Evolutionary conservation across 2,888 invertebrate species (phyloP).

Genomic region (Parnassius mnemosyne): DNA sequence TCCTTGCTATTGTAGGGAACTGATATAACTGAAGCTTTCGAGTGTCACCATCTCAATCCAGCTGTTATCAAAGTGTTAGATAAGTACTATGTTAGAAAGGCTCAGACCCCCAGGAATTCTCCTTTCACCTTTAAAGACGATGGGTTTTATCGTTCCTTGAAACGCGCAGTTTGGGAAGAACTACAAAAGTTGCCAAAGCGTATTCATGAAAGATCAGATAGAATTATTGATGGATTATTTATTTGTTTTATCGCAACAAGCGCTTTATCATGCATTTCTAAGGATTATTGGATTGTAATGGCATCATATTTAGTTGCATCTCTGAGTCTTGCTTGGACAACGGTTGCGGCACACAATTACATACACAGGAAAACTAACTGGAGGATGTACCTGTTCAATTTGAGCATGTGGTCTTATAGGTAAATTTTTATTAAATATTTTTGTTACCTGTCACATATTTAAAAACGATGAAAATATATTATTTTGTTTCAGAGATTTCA

Average conservation of each 20-base stretch:
- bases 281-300: constrained; percentile 47
- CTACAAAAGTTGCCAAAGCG: constrained; percentile 74
- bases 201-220: constrained; percentile 40
- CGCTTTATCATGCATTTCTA: constrained; percentile 49
- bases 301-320: constrained; percentile 55
- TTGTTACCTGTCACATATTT: background rate
- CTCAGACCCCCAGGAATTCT: constrained; percentile 82
- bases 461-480: background rate
- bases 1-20: constrained; percentile 68
- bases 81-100: constrained; percentile 84
- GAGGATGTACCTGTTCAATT: constrained; percentile 89
- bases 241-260: constrained; percentile 55
- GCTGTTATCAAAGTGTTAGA: constrained; percentile 80
- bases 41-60: constrained; percentile 76
- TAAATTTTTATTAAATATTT: constrained; percentile 37
- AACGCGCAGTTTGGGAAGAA: constrained; percentile 76
- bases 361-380: constrained; percentile 88
- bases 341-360: constrained; percentile 87
- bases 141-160: constrained; percentile 87
- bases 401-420: constrained; percentile 85
- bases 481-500: constrained; percentile 80
- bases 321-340: constrained; percentile 79
- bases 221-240: constrained; percentile 61
- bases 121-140: constrained; percentile 87
- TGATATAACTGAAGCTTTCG: constrained; percentile 83